These are phyloP conservation scores for Mus spicilegus DNA, from an alignment of 2,113 vertebrate genomes.

Conservation along the genomic window DNA sequence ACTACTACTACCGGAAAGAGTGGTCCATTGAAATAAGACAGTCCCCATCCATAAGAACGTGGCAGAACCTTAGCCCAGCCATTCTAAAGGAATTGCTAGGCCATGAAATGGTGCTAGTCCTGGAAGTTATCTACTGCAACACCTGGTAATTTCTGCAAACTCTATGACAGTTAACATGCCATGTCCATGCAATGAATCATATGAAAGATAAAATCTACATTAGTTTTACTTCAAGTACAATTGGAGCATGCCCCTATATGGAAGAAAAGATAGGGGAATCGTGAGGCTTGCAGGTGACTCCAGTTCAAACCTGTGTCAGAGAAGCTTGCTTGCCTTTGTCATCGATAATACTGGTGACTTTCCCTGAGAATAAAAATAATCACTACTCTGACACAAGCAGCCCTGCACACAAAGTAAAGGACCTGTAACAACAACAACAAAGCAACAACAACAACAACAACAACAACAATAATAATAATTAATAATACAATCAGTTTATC, in stretches of 20 bases:
- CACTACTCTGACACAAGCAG: not conserved
- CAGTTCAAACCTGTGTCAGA: conserved; percentile 9
- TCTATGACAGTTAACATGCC: not conserved
- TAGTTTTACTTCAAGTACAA: not conserved
- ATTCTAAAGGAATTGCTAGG: not conserved
- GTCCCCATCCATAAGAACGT: not conserved
- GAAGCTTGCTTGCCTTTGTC: not conserved
- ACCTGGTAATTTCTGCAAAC: not conserved
- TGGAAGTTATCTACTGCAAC: not conserved
- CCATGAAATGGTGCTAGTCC: not conserved
- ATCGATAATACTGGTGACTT: not conserved
- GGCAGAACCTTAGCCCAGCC: not conserved
- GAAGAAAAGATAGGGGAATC: not conserved
- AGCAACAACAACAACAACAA: not conserved
- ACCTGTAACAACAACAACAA: not conserved
- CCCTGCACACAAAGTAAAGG: not conserved
- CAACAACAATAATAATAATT: not conserved
- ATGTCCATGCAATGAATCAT: accelerated
- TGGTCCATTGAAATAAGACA: conserved; percentile 6
- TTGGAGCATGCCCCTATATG: not conserved
- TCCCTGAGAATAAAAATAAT: conserved; percentile 1
- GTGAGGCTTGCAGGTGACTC: not conserved
- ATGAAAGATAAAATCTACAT: not conserved
- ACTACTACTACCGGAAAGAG: no score
- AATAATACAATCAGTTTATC: not conserved